A percentile compares a stretch with the other conserved stretches of the same genome.
phyloP scores from a whole-genome alignment of 2,797 vertebrate genomes.

The Sebastes diaconus region DNA sequence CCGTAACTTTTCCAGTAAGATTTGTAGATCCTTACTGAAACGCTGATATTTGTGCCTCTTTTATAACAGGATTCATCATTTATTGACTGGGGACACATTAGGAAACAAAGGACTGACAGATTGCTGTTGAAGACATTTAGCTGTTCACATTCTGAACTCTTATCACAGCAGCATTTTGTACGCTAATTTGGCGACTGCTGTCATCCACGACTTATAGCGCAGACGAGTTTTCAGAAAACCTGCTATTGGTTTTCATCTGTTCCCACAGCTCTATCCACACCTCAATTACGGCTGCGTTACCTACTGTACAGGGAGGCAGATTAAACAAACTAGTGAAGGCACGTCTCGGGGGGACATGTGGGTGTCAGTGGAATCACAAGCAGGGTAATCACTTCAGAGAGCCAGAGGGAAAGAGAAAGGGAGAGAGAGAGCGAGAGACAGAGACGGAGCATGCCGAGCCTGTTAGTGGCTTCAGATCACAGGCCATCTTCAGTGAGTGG shows the following conservation, averaged over 20 bases:
- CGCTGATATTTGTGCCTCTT: slow-evolving; percentile 8
- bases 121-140: slow-evolving; percentile 22
- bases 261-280: slow-evolving; percentile 74
- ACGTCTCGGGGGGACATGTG: slow-evolving; percentile 78
- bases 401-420: slow-evolving; percentile 67
- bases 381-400: slow-evolving; percentile 84
- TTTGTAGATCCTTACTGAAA: slow-evolving; percentile 18
- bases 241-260: slow-evolving; percentile 64
- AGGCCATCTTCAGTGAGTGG: slow-evolving; percentile 80
- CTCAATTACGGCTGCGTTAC: slow-evolving; percentile 78
- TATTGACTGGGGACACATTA: slow-evolving; percentile 16
- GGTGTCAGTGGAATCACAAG: slow-evolving; percentile 82
- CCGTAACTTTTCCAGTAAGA: slow-evolving; percentile 50
- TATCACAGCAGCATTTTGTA: slow-evolving; percentile 38
- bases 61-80: not conserved
- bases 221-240: slow-evolving; percentile 59
- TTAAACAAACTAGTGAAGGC: slow-evolving; percentile 81
- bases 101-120: slow-evolving; percentile 31
- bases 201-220: slow-evolving; percentile 30
- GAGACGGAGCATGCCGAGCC: slow-evolving; percentile 64
- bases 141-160: slow-evolving; percentile 18
- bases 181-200: slow-evolving; percentile 28
- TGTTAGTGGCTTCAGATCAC: slow-evolving; percentile 81
- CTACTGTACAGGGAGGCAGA: slow-evolving; percentile 79
- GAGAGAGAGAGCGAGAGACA: slow-evolving; percentile 59